Evolutionary conservation across 1,140 invertebrate species (phyloP), one percentile per base, ranked within the genome.

Genomic region (Cotesia glomerata): DNA sequence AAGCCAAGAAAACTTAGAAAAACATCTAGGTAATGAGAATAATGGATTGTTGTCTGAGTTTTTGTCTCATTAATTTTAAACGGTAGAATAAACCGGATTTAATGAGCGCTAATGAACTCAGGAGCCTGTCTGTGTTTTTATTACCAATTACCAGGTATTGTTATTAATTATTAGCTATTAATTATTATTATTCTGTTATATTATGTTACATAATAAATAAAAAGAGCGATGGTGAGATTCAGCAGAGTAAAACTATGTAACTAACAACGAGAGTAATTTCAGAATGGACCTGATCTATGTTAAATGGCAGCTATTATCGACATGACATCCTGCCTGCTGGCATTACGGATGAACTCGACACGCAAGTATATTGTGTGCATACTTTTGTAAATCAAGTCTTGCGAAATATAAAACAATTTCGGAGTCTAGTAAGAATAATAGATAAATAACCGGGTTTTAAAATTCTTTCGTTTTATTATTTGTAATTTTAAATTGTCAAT

Each of bases 231-330:
- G 61, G 9, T 11, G 56, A 39, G 35, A 69, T 14, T 18, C 54
- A n/a, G 45, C 26, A 58, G 54, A 59, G 16, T 14, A 62, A 26
- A 58, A 18, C 64, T 65, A 69, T 74, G 65, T 71, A 66, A 72
- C 58, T 51, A 72, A 39, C 26, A 26, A 26, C 26, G 26, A 69
- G 51, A 56, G 36, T 54, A 5, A 54, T 45, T 9, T 66, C 58
- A 18, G 66, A 72, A 75, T 75, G 71, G 61, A 63, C 70, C 63
- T 72, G 71, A 75, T 70, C 66, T 70, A 75, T 72, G 71, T 56
- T 75, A 72, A 75, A 72, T 45, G 71, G 51, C 8, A 45, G 49
- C 70, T 61, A 72, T 72, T 72, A 75, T 75, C 70, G 67, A 72
- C 74, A 75, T 69, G 74, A 75, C 74, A 75, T 75, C 70, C 74